Base-by-base conservation (phyloP, 1,140 invertebrate genomes). In the Leptopilina clavipes region DNA sequence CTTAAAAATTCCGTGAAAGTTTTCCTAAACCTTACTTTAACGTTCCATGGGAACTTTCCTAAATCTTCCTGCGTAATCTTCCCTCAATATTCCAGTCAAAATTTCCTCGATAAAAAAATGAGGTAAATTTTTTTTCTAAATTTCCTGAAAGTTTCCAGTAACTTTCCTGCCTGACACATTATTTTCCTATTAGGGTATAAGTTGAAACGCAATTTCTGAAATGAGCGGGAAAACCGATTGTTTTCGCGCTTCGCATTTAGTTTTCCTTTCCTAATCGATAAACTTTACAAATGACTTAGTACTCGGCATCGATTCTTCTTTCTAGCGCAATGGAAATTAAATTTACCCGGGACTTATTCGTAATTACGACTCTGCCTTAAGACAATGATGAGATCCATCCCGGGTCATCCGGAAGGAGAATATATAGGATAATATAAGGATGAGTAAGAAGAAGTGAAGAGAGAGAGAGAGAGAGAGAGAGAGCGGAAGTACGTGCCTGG, bases 391-490 rank as follows among this genome's bases (percentile, higher is more conserved):
- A 65, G 82, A 81, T 59, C 79, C 73, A 56, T 71, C 71, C 82
- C 73, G 65, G 79, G 79, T 82, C 77, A 81, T 76, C 71, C 73
- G 59, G 74, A 70, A 73, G 70, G 10, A 25, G 54, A 31, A 31
- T 5, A 86, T 89, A 86, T 87, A 83, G 87, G 84, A 87, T 87
- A 89, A 88, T 88, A n/a, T n/a, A 87, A 89, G 86, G 85, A 31
- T 31, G 25, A 87, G 84, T 79, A 81, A 81, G 82, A 81, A 81
- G 82, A 83, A 83, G 81, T 84, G 86, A n/a, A 87, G 86, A 87
- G 84, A 85, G 44, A 87, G 86, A 87, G 84, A 85, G 82, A 87
- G 86, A 87, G 84, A 85, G 44, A 87, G 86, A 87, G 84, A 85
- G 82, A 84, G 83, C 79, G 83, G 76, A 79, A 82, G 79, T 85